phyloP scores from a whole-genome alignment of 1,140 invertebrate genomes.

The Drosophila repleta region DNA sequence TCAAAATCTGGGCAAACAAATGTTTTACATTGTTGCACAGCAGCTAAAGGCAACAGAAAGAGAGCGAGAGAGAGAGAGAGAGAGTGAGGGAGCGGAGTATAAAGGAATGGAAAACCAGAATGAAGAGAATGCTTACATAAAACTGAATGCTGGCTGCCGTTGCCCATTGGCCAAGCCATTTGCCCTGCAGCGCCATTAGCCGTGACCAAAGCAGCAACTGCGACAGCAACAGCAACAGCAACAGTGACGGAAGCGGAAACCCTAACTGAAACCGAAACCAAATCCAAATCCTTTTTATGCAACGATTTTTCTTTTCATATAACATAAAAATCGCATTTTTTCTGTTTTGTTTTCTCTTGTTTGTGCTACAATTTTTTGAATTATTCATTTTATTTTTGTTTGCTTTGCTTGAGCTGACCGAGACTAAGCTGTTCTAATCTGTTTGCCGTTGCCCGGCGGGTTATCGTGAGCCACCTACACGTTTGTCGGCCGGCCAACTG shows the following conservation, averaged over 20 bases:
- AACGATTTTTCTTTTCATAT: constrained; percentile 62
- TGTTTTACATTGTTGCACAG: constrained; percentile 75
- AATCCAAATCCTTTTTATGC: constrained; percentile 74
- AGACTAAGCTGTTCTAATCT: constrained; percentile 74
- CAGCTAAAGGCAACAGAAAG: constrained; percentile 33
- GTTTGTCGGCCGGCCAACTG: constrained; percentile 9
- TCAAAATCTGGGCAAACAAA: constrained; percentile 69
- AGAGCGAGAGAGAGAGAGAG: neutral
- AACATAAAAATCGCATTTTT: constrained; percentile 18
- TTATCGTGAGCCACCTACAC: constrained; percentile 22
- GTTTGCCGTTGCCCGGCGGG: constrained; percentile 57
- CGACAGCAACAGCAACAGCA: constrained; percentile 27
- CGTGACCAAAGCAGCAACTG: constrained; percentile 35
- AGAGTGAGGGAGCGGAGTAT: neutral
- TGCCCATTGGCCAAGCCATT: constrained; percentile 43
- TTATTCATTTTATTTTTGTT: constrained; percentile 6
- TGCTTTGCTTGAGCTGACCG: constrained; percentile 8
- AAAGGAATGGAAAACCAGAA: neutral
- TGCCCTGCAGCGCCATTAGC: constrained; percentile 73
- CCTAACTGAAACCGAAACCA: constrained; percentile 14
- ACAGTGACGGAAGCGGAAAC: constrained; percentile 26
- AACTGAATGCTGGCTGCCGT: constrained; percentile 21
- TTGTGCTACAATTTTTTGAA: neutral
- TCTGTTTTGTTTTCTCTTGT: too few species aligned
- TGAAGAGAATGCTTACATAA: constrained; percentile 30